phyloP scores from a whole-genome alignment of 2,797 vertebrate genomes.

The Oryzias dopingdopingensis region DNA sequence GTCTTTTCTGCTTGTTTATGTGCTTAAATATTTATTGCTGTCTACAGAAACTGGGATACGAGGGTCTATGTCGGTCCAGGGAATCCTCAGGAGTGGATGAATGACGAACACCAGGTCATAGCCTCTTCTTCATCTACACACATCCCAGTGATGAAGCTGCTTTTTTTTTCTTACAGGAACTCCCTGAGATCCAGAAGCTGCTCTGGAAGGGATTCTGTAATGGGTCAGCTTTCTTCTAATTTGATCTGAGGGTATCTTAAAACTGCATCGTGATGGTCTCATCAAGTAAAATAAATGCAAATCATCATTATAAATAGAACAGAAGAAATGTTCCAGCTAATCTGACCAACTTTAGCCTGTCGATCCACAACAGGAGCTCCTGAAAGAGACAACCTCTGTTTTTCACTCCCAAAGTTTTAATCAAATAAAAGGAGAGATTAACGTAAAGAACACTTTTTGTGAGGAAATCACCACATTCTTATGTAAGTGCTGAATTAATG shows the following conservation, averaged over 20 bases:
- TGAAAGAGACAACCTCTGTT: too few relatives aligned
- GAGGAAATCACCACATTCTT: constrained; percentile 8
- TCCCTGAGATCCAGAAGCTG: neutral
- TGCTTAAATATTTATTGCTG: neutral
- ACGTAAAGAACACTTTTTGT: constrained; percentile 1
- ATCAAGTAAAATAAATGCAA: neutral
- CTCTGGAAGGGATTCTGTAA: neutral
- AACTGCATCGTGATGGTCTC: neutral
- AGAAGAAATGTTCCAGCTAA: neutral
- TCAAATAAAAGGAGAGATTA: too few relatives aligned
- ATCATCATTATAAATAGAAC: neutral
- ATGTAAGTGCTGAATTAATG: constrained; percentile 21
- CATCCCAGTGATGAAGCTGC: neutral
- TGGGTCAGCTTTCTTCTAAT: constrained; percentile 1
- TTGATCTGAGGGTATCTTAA: neutral
- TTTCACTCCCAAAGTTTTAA: too few relatives aligned
- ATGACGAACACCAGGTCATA: neutral
- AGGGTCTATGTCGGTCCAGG: neutral
- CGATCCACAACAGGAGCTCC: neutral
- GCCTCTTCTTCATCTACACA: constrained; percentile 3
- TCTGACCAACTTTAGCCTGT: neutral
- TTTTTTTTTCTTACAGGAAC: neutral
- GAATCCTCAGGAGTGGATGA: constrained; percentile 1
- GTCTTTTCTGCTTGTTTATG: neutral
- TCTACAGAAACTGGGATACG: constrained; percentile 4